Conservation (phyloP, 1,140 invertebrate genomes). For the Brachionus koreanus region DNA sequence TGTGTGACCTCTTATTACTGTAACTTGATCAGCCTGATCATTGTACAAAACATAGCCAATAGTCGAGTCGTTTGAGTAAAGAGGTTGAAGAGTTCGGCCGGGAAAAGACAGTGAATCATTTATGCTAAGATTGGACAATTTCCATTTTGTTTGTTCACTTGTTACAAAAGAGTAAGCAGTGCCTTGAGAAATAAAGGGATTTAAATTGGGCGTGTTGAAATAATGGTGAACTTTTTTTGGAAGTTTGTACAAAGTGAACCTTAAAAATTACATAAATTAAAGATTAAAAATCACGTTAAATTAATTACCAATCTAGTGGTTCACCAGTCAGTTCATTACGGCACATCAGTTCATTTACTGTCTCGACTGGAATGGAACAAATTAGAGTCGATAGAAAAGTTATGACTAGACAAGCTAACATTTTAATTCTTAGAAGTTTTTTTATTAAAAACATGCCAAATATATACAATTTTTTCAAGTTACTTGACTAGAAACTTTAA, state of each 20-base stretch:
- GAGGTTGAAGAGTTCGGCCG: background rate
- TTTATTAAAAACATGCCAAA: background rate
- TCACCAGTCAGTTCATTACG: slow-evolving; percentile 24
- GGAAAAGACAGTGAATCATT: slow-evolving; percentile 31
- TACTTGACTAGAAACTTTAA: background rate
- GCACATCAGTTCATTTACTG: background rate
- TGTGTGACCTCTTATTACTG: slow-evolving; percentile 10
- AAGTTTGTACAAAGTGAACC: slow-evolving; percentile 42
- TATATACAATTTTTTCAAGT: background rate
- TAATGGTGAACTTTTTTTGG: background rate
- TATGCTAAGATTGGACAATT: background rate
- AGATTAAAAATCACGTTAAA: background rate
- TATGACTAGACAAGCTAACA: background rate
- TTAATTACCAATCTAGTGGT: slow-evolving; percentile 32
- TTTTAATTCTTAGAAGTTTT: background rate
- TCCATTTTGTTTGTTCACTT: background rate
- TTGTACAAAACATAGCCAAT: slow-evolving; percentile 43
- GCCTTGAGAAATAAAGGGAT: background rate
- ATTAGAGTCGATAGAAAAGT: background rate
- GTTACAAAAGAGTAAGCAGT: slow-evolving; percentile 6
- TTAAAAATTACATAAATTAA: background rate
- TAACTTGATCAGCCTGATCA: slow-evolving; percentile 36
- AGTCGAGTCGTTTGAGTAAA: slow-evolving; percentile 5
- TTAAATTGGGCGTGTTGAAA: background rate
- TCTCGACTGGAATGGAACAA: background rate